Evolutionary conservation across 2,888 invertebrate species (phyloP), one percentile per base, ranked within the genome.

Genomic region (Synergus umbraculus): DNA sequence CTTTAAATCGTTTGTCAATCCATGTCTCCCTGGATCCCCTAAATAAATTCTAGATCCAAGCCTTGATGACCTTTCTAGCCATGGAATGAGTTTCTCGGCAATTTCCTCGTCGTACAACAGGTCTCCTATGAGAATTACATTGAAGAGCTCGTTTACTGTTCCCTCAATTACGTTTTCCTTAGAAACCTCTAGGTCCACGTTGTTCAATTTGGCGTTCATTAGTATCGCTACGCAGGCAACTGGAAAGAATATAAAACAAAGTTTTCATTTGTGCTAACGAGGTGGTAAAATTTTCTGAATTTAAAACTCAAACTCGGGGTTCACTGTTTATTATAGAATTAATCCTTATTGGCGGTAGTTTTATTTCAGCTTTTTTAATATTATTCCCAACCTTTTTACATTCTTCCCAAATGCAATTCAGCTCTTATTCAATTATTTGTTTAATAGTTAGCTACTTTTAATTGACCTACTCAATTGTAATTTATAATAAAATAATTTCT

Each of bases 41-140:
- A 95, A 92, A 49, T 94, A 87, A 49, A 95, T 92, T 90, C 92
- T 88, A 1, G 90, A 87, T 63, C 84, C 85, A 13, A 81, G 82
- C 76, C 22, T 41, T 22, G 77, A 54, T 13, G 85, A 83, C 64
- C 69, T 22, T 22, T 89, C 85, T 0, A 95, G 90, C 95, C 95
- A 95, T 0, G 92, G 89, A 80, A 94, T 93, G 54, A 95, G 88
- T n/a, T 86, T 76, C 8, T 89, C 92, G 0, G 94, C 93, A 81
- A 95, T 94, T 73, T 93, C 93, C 81, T 93, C 93, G 87, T 96
- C 95, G 88, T 96, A 96, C 85, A 96, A 94, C 93, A 96, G 94
- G 88, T 96, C 96, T 0, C 96, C 96, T 58, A 96, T 92, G n/a
- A 96, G 90, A 81, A 96, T 92, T 2, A 94, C 92, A 84, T 95